A percentile compares a stretch with the other conserved stretches of the same genome.
Evolutionary conservation across 2,797 vertebrate genomes (phyloP).

Genomic region (Sebastes kiyomatsui): DNA sequence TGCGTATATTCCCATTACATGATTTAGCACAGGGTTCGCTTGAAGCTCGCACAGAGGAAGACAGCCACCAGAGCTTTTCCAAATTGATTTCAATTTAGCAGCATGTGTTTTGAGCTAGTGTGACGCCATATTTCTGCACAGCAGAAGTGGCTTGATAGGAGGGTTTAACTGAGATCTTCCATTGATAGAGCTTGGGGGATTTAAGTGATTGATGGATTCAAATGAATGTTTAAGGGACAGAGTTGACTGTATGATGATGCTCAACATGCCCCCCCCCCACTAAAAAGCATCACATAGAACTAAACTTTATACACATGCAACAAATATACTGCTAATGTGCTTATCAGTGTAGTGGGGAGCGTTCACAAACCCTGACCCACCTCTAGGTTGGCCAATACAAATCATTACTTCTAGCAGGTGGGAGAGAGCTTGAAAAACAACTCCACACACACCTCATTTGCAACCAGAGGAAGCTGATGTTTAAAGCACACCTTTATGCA

Average conservation of each 20-base stretch:
- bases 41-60: conserved; percentile 58
- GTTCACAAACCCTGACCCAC: conserved; percentile 63
- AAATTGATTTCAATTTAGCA: conserved; percentile 35
- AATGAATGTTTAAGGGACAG: conserved; percentile 5
- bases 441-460: conserved; percentile 11
- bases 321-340: not conserved
- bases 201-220: conserved; percentile 32
- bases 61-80: conserved; percentile 32
- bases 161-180: conserved; percentile 7
- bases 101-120: conserved; percentile 12
- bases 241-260: conserved; percentile 22
- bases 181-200: conserved; percentile 37
- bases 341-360: conserved; percentile 13
- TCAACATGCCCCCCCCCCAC: conserved; percentile 13
- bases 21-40: conserved; percentile 26
- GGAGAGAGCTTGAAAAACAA: conserved; percentile 64
- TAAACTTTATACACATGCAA: conserved; percentile 47
- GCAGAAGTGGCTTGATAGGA: not conserved
- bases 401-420: not conserved
- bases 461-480: conserved; percentile 34
- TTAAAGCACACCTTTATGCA: conserved; percentile 48
- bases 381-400: not conserved
- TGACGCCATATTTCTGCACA: conserved; percentile 6
- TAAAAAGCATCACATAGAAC: not conserved
- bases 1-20: not conserved